These are phyloP conservation scores for Cistogaster globosa DNA, from an alignment of 2,888 invertebrate genomes.

Conservation along the genomic window DNA sequence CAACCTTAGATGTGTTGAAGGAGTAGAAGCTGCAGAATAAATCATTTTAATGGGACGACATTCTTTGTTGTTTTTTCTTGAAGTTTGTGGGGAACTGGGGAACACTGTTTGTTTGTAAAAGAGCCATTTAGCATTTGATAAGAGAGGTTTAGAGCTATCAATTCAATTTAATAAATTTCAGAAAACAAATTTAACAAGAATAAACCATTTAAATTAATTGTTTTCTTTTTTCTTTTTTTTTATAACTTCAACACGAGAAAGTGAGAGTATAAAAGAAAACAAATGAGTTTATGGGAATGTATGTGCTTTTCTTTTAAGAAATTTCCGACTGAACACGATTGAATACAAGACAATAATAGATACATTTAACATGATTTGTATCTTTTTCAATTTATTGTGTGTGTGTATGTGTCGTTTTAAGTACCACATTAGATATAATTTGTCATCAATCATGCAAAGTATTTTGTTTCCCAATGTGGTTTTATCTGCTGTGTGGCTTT, in stretches of 20 bases:
- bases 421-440: constrained; percentile 63
- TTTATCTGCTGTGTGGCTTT: constrained; percentile 44
- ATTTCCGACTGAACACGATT: constrained; percentile 21
- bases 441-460: constrained; percentile 73
- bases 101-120: constrained; percentile 23
- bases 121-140: constrained; percentile 36
- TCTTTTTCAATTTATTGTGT: constrained; percentile 19
- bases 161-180: constrained; percentile 30
- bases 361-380: constrained; percentile 21
- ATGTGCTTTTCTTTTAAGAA: not conserved
- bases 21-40: not conserved
- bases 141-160: constrained; percentile 4
- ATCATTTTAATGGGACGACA: constrained; percentile 33
- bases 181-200: constrained; percentile 25
- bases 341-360: not conserved
- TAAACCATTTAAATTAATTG: constrained; percentile 71
- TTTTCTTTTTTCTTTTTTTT: constrained; percentile 28
- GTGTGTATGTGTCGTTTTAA: constrained; percentile 4
- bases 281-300: not conserved
- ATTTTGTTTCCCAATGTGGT: constrained; percentile 62
- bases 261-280: constrained; percentile 1
- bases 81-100: not conserved
- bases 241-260: not conserved
- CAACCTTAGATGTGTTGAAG: constrained; percentile 31
- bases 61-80: constrained; percentile 3